Evolutionary conservation across 2,113 vertebrate genomes (phyloP).

Genomic region (Cinclus cinclus): DNA sequence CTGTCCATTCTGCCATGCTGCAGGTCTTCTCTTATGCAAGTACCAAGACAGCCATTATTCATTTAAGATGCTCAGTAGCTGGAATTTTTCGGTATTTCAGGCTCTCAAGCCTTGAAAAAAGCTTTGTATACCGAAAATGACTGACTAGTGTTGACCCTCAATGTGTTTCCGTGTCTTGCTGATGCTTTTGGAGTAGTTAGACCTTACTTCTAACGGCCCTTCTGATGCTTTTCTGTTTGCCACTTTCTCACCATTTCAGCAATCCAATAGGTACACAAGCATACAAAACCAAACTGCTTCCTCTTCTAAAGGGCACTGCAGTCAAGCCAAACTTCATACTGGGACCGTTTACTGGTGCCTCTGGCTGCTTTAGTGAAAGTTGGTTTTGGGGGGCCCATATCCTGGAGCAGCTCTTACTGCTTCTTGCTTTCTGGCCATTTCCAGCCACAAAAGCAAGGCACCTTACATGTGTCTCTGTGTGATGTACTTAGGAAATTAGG

Average conservation of each 20-base stretch:
- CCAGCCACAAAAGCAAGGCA: background rate
- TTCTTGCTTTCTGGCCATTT: background rate
- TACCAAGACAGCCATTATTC: background rate
- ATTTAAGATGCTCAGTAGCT: background rate
- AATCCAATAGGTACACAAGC: background rate
- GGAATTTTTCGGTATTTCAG: background rate
- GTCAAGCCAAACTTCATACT: background rate
- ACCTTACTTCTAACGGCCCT: background rate
- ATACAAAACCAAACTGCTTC: background rate
- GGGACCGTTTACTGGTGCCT: background rate
- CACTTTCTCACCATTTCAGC: background rate
- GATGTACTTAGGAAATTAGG: background rate
- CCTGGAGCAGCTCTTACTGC: background rate
- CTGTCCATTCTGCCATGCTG: background rate
- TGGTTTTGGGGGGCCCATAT: background rate
- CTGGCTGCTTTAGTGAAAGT: background rate
- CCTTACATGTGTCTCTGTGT: background rate
- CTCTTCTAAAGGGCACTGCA: background rate
- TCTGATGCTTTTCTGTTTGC: background rate
- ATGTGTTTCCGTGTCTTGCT: background rate
- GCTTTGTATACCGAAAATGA: background rate
- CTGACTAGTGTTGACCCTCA: background rate
- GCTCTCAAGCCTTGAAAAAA: background rate
- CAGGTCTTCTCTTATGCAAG: background rate
- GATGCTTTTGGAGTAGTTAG: background rate